Evolutionary conservation across 2,797 vertebrate species (phyloP).

Genomic region (Squalus acanthias): DNA sequence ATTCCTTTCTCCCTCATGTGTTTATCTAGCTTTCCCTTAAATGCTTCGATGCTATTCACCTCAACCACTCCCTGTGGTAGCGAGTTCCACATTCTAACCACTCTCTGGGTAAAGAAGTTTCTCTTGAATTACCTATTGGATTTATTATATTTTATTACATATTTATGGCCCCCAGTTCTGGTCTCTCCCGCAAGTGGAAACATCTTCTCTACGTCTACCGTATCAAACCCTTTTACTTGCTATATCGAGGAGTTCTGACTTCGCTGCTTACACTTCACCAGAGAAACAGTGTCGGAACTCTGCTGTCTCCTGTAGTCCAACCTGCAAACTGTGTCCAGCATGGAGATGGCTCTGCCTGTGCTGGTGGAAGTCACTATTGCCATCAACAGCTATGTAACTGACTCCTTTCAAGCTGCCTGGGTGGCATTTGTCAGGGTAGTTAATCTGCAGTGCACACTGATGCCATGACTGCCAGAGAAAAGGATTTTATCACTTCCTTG

Average conservation of each 20-base stretch:
- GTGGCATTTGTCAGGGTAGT: not conserved
- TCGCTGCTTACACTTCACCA: not conserved
- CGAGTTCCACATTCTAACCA: not conserved
- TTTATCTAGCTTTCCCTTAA: not conserved
- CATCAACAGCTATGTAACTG: not conserved
- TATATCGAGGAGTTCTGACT: not conserved
- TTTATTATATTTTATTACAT: not conserved
- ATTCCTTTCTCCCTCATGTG: not conserved
- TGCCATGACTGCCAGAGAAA: not conserved
- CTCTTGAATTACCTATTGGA: not conserved
- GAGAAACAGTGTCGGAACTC: not conserved
- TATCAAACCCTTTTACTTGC: not conserved
- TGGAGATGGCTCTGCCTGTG: not conserved
- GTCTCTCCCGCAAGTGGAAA: too few species aligned
- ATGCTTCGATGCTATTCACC: not conserved
- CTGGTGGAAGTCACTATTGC: not conserved
- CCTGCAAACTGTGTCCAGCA: not conserved
- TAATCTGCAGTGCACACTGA: not conserved
- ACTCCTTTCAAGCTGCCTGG: not conserved
- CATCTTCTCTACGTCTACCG: not conserved
- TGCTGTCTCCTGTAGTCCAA: not conserved
- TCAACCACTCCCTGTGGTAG: not conserved
- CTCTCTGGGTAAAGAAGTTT: too few species aligned
- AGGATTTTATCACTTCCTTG: not conserved
- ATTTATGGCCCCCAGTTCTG: not conserved